Evolutionary conservation across 2,888 invertebrate species (phyloP).

Genomic region (Dexiosoma caninum): DNA sequence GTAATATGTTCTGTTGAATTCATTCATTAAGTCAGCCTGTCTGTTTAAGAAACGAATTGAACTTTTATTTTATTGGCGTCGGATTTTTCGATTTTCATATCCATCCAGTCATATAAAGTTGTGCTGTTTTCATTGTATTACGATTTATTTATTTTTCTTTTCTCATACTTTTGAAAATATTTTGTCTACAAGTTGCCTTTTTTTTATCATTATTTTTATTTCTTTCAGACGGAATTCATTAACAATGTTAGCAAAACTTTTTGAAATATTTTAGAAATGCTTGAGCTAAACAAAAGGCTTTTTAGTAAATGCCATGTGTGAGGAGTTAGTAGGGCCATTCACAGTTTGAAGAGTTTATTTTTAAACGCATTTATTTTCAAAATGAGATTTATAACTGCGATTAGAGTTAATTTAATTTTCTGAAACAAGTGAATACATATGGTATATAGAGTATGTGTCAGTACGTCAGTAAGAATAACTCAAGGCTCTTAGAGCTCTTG

Average conservation of each 20-base stretch:
- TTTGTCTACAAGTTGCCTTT: constrained; percentile 45
- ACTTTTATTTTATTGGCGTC: constrained; percentile 14
- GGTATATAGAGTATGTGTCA: too few species aligned
- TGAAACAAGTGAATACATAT: too few species aligned
- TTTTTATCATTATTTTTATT: background rate
- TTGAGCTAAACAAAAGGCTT: constrained; percentile 14
- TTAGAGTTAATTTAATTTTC: background rate
- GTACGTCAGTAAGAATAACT: too few species aligned
- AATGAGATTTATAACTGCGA: too few species aligned
- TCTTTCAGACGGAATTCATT: constrained; percentile 34
- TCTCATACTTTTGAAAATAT: background rate
- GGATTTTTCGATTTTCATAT: background rate
- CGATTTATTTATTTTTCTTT: background rate
- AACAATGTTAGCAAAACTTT: constrained; percentile 49
- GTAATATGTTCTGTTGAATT: background rate
- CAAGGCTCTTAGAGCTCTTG: too few species aligned
- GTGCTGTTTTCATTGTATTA: background rate
- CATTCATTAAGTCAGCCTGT: background rate
- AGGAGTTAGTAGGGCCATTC: background rate
- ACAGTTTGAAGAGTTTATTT: background rate
- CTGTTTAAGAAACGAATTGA: background rate
- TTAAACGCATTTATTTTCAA: too few species aligned
- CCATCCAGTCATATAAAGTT: background rate
- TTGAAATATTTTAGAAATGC: constrained; percentile 30
- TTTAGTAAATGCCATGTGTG: background rate